Evolutionary conservation across 2,888 invertebrate species (phyloP).

Genomic region (Cactoblastis cactorum): DNA sequence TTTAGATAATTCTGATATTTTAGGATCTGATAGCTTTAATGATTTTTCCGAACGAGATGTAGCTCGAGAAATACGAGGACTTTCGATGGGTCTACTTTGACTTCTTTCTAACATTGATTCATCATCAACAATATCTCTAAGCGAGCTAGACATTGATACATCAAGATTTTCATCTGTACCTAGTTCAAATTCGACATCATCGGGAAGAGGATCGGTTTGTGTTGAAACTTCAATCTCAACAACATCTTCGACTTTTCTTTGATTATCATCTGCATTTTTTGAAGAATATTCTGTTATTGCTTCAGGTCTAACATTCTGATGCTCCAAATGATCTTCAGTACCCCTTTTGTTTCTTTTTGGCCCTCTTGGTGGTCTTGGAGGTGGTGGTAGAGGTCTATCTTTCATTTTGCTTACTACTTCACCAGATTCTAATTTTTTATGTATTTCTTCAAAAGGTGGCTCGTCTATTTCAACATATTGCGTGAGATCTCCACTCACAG

Average conservation of each 20-base stretch:
- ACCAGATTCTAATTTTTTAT: constrained; percentile 85
- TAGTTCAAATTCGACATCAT: constrained; percentile 85
- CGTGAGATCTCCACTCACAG: constrained; percentile 62
- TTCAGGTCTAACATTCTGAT: constrained; percentile 26
- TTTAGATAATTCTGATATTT: constrained; percentile 76
- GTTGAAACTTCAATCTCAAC: constrained; percentile 88
- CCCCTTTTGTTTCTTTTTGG: constrained; percentile 62
- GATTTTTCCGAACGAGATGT: constrained; percentile 79
- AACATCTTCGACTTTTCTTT: constrained; percentile 47
- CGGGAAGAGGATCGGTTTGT: constrained; percentile 91
- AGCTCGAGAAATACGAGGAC: constrained; percentile 66
- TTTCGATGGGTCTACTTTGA: constrained; percentile 71
- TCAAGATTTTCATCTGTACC: constrained; percentile 70
- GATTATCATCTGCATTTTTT: constrained; percentile 30
- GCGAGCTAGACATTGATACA: constrained; percentile 67
- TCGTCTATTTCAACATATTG: constrained; percentile 82
- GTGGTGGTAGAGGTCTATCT: constrained; percentile 90
- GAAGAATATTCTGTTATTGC: constrained; percentile 29
- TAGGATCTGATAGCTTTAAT: constrained; percentile 76
- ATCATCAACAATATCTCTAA: constrained; percentile 70
- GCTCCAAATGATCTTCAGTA: constrained; percentile 37
- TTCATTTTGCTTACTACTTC: constrained; percentile 90
- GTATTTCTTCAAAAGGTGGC: constrained; percentile 77
- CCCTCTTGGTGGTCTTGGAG: constrained; percentile 89
- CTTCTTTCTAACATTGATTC: constrained; percentile 74